Conservation (phyloP, 2,113 vertebrate species). For the Pardalotus punctatus region DNA sequence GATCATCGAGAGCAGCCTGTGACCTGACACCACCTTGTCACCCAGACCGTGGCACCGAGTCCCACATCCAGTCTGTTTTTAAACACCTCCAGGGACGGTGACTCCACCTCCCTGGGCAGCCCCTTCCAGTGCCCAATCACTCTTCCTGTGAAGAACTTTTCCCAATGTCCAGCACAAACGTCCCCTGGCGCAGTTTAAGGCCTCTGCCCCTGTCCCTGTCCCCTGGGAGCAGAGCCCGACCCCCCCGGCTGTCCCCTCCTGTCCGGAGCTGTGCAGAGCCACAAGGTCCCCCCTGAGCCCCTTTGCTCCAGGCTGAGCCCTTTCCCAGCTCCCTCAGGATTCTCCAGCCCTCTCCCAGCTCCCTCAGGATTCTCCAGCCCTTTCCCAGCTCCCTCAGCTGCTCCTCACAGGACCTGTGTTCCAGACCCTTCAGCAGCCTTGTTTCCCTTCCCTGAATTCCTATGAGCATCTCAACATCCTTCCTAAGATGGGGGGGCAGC, state of each 20-base stretch:
- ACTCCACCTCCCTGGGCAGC: not conserved
- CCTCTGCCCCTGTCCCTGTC: accelerated
- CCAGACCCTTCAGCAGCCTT: not conserved
- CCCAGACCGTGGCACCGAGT: not conserved
- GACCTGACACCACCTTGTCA: not conserved
- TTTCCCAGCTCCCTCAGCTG: accelerated
- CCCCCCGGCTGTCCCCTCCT: not conserved
- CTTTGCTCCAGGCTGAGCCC: not conserved
- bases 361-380: no score
- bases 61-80: not conserved
- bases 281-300: not conserved
- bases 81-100: not conserved
- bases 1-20: accelerated
- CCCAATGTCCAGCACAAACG: not conserved
- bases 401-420: not conserved
- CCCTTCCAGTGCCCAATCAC: not conserved
- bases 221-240: not conserved
- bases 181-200: not conserved
- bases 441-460: not conserved
- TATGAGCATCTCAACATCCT: not conserved
- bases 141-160: accelerated
- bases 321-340: not conserved
- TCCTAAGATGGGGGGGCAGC: accelerated
- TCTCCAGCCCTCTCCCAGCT: no score
- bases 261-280: not conserved